Conservation (phyloP, 2,113 vertebrate genomes). For the Neolamprologus kungweensis region DNA sequence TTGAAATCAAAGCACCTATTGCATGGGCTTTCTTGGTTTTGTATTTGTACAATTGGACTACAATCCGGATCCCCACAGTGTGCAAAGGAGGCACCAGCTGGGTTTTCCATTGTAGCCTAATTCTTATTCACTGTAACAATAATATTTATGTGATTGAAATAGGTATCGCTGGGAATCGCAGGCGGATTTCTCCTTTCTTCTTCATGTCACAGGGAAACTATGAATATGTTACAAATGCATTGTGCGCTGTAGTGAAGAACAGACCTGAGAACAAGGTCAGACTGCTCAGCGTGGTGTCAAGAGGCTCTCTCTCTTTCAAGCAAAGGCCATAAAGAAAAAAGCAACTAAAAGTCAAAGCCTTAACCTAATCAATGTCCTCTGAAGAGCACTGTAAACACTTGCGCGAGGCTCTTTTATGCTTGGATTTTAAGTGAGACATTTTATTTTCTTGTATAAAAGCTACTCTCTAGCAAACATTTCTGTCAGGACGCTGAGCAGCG, state of each 20-base stretch:
- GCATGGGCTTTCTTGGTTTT: slow-evolving; percentile 60
- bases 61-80: slow-evolving; percentile 48
- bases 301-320: neutral
- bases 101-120: slow-evolving; percentile 24
- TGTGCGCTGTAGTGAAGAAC: slow-evolving; percentile 35
- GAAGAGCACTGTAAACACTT: neutral
- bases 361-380: neutral
- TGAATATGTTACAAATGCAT: slow-evolving; percentile 29
- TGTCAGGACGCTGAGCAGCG: slow-evolving; percentile 15
- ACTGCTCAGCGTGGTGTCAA: slow-evolving; percentile 20
- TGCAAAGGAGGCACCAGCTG: slow-evolving; percentile 5
- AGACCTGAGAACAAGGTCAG: slow-evolving; percentile 39
- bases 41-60: slow-evolving; percentile 58
- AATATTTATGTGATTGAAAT: slow-evolving; percentile 50
- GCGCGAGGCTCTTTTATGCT: neutral
- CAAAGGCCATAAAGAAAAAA: neutral
- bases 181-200: slow-evolving; percentile 15
- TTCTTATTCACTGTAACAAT: slow-evolving; percentile 39
- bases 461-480: neutral
- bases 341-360: neutral
- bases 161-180: slow-evolving; percentile 33
- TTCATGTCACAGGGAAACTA: neutral
- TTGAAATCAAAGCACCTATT: slow-evolving; percentile 72
- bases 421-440: neutral
- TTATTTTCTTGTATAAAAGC: slow-evolving; percentile 6